Percentiles rank a stretch among this genome's conserved stretches.
Evolutionary conservation across 2,888 invertebrate genomes (phyloP).

Genomic region (Cosmia pyralina): DNA sequence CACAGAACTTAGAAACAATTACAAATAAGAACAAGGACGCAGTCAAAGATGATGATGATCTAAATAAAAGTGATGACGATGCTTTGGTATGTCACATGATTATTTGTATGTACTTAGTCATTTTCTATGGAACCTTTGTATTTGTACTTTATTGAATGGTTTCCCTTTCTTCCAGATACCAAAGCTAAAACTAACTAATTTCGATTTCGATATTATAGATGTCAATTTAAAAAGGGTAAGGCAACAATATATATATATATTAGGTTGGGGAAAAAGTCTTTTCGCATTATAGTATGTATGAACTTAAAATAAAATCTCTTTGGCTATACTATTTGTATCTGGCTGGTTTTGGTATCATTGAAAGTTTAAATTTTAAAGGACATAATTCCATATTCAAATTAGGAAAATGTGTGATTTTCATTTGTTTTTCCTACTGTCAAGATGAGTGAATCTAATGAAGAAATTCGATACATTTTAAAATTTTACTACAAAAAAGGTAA

Average conservation of each 20-base stretch:
- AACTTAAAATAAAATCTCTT: no score
- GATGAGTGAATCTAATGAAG: no score
- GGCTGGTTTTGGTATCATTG: no score
- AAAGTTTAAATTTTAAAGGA: no score
- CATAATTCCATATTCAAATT: no score
- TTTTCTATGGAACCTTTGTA: not conserved
- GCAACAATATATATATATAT: not conserved
- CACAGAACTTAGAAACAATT: conserved; percentile 9
- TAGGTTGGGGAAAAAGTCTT: no score
- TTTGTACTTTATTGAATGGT: not conserved
- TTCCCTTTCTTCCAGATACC: conserved; percentile 76
- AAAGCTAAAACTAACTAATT: conserved; percentile 73
- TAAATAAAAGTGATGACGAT: conserved; percentile 54
- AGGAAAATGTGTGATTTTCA: no score
- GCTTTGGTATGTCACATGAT: conserved; percentile 47
- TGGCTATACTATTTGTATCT: no score
- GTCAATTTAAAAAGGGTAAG: conserved; percentile 79
- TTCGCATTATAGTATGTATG: no score
- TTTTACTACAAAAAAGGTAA: no score
- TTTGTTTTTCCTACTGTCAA: no score
- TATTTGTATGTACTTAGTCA: not conserved
- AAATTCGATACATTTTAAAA: no score
- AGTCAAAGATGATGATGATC: conserved; percentile 16
- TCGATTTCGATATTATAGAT: conserved; percentile 76
- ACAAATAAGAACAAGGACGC: conserved; percentile 25